Percentiles rank a stretch among this genome's conserved stretches.
These are phyloP conservation scores for Plectrocnemia conspersa DNA, from an alignment of 1,140 invertebrate genomes.

Conservation along the genomic window DNA sequence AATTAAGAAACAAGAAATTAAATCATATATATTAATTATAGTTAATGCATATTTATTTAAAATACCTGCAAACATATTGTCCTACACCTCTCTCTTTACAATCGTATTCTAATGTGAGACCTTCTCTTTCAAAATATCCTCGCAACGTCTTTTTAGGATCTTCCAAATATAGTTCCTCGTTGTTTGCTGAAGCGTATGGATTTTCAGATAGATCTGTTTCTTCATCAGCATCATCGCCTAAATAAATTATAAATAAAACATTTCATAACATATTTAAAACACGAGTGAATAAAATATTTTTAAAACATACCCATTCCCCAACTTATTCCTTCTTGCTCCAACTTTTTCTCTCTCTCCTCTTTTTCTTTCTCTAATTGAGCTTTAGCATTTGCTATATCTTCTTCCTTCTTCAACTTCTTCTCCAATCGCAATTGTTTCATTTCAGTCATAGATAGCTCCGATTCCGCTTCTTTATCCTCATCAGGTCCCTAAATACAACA, in stretches of 20 bases:
- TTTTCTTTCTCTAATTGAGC: constrained; percentile 50
- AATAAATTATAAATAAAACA: constrained; percentile 16
- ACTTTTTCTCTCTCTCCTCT: constrained; percentile 50
- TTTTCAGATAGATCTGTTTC: constrained; percentile 76
- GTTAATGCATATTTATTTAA: neutral
- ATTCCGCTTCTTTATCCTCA: constrained; percentile 80
- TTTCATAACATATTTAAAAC: neutral
- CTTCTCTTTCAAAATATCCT: constrained; percentile 94
- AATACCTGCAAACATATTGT: constrained; percentile 62
- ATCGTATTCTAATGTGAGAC: constrained; percentile 77
- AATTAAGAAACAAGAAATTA: constrained; percentile 3
- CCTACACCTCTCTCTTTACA: constrained; percentile 76
- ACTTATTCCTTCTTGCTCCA: constrained; percentile 70
- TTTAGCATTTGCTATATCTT: constrained; percentile 47
- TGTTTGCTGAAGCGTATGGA: constrained; percentile 72
- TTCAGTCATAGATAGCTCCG: constrained; percentile 73
- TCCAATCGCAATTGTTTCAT: constrained; percentile 62
- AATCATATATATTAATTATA: neutral
- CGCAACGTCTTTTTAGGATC: constrained; percentile 94
- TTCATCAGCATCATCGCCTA: constrained; percentile 83
- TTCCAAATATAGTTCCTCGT: constrained; percentile 85
- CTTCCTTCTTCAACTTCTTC: constrained; percentile 52
- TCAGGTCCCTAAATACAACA: constrained; percentile 62
- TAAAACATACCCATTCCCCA: constrained; percentile 79
- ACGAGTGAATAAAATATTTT: neutral